phyloP scores from a whole-genome alignment of 2,888 invertebrate genomes.

The Brassicogethes aeneus region DNA sequence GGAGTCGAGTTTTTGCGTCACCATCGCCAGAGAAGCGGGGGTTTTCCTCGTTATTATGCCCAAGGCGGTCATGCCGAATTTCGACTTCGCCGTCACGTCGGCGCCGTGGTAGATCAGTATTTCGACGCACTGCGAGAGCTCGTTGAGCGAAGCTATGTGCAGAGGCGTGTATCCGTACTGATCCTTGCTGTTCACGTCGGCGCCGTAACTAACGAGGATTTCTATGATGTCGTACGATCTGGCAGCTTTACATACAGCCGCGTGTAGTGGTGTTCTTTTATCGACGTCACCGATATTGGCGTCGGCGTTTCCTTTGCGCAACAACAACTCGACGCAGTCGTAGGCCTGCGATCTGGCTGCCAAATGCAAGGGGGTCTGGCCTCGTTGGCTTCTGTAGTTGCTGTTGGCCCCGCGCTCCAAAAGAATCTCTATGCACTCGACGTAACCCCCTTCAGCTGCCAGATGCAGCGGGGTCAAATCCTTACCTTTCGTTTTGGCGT shows the following conservation, averaged over 20 bases:
- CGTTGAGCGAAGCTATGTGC: slow-evolving; percentile 79
- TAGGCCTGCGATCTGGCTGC: slow-evolving; percentile 72
- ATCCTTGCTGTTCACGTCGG: slow-evolving; percentile 76
- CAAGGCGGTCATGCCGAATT: slow-evolving; percentile 77
- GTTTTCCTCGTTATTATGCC: slow-evolving; percentile 81
- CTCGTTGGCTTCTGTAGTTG: slow-evolving; percentile 64
- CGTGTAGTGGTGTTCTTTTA: slow-evolving; percentile 72
- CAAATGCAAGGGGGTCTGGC: slow-evolving; percentile 78
- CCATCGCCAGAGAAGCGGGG: slow-evolving; percentile 74
- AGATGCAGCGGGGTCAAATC: slow-evolving; percentile 75
- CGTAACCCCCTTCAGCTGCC: slow-evolving; percentile 81
- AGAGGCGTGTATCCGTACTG: slow-evolving; percentile 79
- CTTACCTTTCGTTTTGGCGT: slow-evolving; percentile 62
- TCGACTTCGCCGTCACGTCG: slow-evolving; percentile 81
- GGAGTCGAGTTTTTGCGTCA: slow-evolving; percentile 71
- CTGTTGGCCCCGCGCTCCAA: slow-evolving; percentile 68
- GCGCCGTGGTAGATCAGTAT: slow-evolving; percentile 76
- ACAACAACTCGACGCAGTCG: slow-evolving; percentile 70
- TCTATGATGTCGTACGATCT: slow-evolving; percentile 74
- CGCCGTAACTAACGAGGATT: slow-evolving; percentile 67
- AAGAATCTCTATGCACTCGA: slow-evolving; percentile 68
- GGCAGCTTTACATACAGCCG: slow-evolving; percentile 76
- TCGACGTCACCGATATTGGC: slow-evolving; percentile 75
- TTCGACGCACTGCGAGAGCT: slow-evolving; percentile 76
- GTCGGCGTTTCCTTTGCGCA: slow-evolving; percentile 66